Base-by-base conservation (phyloP, 2,113 vertebrate genomes). In the Atlantisia rogersi region DNA sequence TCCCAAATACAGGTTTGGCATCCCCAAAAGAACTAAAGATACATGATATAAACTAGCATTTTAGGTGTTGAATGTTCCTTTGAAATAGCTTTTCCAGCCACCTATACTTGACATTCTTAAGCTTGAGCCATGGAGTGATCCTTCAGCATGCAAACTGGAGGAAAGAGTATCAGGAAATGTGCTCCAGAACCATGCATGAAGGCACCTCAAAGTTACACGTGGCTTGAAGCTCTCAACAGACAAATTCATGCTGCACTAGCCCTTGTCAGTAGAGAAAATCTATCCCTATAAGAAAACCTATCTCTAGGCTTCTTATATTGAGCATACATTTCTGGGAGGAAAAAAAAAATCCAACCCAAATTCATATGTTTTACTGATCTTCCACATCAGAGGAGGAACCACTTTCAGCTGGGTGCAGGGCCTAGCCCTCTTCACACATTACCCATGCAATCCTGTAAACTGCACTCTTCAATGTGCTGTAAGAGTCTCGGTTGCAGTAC, bases 401-500 rank as follows among this genome's bases (percentile, higher is more conserved):
- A 25, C 29, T 32, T 14, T 28, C 10, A 69, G 35, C 39, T 22
- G 22, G 5, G 15, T 20, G 12, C n/a, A 86, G 22, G 29, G 17
- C 56, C 91, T 22, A 62, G 37, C 35, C 31, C n/a, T 82, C n/a
- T 32, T 60, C 55, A 71, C 24, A 22, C 18, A 15, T 5, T 26
- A 16, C 18, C 39, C 0, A 0, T 10, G 10, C 20, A 31, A 29
- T 15, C 13, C 56, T 60, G 18, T 48, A 65, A 65, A 21, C 32
- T 29, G 58, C 18, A 17, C 20, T 70, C 24, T 4, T 28, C 11
- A 22, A 2, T 0, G 5, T 7, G 15, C 39, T 14, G 0, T 4
- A 24, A 53, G 5, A 68, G 31, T 46, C 59, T 44, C 25, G 28
- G 24, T 0, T 56, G 52, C 25, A 75, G 37, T 14, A 60, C 31